Conservation (phyloP, 2,113 vertebrate species). For the Eulacestoma nigropectus region DNA sequence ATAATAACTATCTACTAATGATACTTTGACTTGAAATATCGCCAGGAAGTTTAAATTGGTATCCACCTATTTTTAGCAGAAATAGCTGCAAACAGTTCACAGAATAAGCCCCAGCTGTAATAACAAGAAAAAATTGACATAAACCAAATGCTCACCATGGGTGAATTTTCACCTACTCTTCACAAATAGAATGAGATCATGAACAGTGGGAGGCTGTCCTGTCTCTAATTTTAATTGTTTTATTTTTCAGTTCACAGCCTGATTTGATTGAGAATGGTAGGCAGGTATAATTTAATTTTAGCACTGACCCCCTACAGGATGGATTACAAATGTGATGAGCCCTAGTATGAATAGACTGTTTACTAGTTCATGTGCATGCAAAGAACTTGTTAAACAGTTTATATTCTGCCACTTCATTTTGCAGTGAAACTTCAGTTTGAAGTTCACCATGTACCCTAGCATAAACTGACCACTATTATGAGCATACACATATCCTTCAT, state of each 20-base stretch:
- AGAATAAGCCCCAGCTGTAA: conserved; percentile 58
- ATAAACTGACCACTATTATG: background rate
- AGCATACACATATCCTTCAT: background rate
- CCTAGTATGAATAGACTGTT: conserved; percentile 8
- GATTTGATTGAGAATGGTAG: conserved; percentile 49
- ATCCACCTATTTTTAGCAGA: conserved; percentile 64
- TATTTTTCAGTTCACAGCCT: conserved; percentile 59
- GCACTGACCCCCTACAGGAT: conserved; percentile 34
- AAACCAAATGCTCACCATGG: conserved; percentile 62
- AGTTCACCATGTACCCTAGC: background rate
- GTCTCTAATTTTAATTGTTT: conserved; percentile 64
- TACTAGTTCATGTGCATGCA: background rate
- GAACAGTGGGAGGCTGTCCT: conserved; percentile 38
- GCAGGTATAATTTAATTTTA: conserved; percentile 64
- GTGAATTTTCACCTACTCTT: conserved; percentile 64
- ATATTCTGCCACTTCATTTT: background rate
- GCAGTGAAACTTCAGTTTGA: background rate
- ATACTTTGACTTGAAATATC: conserved; percentile 62
- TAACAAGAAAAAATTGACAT: conserved; percentile 65
- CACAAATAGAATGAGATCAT: conserved; percentile 51
- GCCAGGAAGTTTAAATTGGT: conserved; percentile 55
- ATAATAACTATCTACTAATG: conserved; percentile 56
- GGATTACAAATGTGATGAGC: conserved; percentile 29
- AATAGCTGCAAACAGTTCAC: conserved; percentile 58
- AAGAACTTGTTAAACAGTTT: background rate